Conservation (phyloP, 2,113 vertebrate genomes). For the Saguinus midas region DNA sequence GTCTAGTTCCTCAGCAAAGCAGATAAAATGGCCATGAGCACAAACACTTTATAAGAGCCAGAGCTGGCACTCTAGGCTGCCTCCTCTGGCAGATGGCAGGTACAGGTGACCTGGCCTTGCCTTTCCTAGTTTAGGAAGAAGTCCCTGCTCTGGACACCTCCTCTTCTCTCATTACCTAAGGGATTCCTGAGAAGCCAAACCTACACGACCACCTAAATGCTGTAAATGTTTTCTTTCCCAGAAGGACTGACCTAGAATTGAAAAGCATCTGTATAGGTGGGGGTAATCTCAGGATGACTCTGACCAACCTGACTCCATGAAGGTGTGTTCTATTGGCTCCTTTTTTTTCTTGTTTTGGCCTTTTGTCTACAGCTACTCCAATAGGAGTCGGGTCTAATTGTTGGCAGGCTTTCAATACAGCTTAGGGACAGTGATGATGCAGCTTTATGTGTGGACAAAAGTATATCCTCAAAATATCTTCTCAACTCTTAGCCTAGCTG, state of each 20-base stretch:
- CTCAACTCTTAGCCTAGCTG: not conserved
- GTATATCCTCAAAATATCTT: constrained; percentile 16
- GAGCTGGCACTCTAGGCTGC: not conserved
- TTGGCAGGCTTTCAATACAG: not conserved
- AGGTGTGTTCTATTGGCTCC: not conserved
- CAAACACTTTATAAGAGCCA: not conserved
- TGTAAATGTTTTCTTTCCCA: constrained; percentile 18
- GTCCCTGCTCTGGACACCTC: not conserved
- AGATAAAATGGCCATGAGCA: constrained; percentile 24
- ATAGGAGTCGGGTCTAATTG: not conserved
- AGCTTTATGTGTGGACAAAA: not conserved
- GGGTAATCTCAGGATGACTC: not conserved
- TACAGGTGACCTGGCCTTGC: not conserved
- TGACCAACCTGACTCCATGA: not conserved
- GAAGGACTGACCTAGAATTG: not conserved
- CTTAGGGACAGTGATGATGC: not conserved
- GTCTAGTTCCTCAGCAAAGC: constrained; percentile 19
- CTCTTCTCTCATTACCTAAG: not conserved
- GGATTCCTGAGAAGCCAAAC: not conserved
- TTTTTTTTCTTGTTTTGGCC: not conserved
- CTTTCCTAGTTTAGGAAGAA: constrained; percentile 44
- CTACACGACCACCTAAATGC: not conserved
- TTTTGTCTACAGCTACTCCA: constrained; percentile 18
- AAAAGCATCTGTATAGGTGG: constrained; percentile 19
- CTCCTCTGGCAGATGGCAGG: not conserved